Conservation (phyloP, 1,140 invertebrate genomes). For the Nasonia longicornis region DNA sequence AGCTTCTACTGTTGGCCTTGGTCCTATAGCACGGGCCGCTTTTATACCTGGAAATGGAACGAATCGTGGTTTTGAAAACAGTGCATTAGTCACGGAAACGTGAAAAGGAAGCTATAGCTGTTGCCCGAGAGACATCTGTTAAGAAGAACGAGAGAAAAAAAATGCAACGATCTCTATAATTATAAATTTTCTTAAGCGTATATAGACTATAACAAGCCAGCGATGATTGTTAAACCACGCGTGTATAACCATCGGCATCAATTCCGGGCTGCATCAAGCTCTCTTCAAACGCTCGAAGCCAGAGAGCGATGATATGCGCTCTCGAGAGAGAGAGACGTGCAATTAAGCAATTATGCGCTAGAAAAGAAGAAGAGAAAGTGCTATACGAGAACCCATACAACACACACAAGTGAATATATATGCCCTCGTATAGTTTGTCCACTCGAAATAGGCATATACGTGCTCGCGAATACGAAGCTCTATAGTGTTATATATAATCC, state of each 20-base stretch:
- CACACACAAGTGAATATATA: not conserved
- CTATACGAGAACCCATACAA: not conserved
- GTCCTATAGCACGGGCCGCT: not conserved
- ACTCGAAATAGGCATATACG: too few relatives aligned
- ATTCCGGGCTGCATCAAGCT: not conserved
- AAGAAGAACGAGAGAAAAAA: too few relatives aligned
- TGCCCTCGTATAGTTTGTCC: too few relatives aligned
- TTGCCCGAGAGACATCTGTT: not conserved
- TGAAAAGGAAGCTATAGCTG: not conserved
- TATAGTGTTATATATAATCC: not conserved
- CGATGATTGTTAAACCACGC: not conserved
- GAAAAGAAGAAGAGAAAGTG: constrained; percentile 3
- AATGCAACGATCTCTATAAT: too few relatives aligned
- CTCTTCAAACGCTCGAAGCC: not conserved
- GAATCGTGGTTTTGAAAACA: constrained; percentile 1
- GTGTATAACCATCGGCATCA: not conserved
- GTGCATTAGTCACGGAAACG: not conserved
- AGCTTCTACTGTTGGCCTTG: constrained; percentile 12
- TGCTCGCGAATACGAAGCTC: too few relatives aligned
- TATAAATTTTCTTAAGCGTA: too few relatives aligned
- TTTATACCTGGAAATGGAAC: constrained; percentile 9
- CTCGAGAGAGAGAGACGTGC: not conserved
- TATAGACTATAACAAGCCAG: too few relatives aligned
- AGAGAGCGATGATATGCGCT: not conserved
- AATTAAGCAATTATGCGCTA: not conserved